phyloP scores from a whole-genome alignment of 2,888 invertebrate genomes.

The Phengaris arion region DNA sequence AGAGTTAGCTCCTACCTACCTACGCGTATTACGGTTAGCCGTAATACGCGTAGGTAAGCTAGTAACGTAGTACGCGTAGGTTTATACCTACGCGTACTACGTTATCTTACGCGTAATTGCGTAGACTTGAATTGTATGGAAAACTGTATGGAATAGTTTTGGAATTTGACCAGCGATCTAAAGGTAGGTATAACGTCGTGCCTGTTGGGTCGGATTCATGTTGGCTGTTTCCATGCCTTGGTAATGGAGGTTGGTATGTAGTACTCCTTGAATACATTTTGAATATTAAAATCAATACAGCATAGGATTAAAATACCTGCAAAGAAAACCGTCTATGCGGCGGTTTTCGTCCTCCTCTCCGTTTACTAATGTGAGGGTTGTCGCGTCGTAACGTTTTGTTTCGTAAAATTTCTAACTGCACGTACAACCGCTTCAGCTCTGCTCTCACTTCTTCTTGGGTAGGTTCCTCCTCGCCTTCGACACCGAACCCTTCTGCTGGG shows the following conservation, averaged over 20 bases:
- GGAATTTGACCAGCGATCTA: background rate
- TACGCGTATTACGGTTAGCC: too few relatives aligned
- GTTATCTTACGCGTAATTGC: too few relatives aligned
- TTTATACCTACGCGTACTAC: too few relatives aligned
- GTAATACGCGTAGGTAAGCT: too few relatives aligned
- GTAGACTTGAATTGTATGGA: background rate
- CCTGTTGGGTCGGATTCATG: background rate
- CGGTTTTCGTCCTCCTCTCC: constrained; percentile 93
- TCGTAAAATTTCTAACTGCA: constrained; percentile 94
- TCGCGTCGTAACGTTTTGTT: constrained; percentile 95
- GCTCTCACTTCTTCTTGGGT: constrained; percentile 95
- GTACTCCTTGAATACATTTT: background rate
- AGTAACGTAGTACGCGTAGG: too few relatives aligned
- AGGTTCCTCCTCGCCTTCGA: constrained; percentile 93
- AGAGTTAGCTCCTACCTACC: too few relatives aligned
- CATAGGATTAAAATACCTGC: constrained; percentile 80
- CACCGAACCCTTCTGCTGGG: constrained; percentile 85
- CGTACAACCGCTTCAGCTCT: constrained; percentile 89
- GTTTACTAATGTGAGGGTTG: constrained; percentile 97
- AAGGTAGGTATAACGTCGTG: background rate
- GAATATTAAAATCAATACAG: background rate
- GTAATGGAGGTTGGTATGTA: background rate
- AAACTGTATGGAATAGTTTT: background rate
- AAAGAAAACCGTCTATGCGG: constrained; percentile 92
- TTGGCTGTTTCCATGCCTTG: constrained; percentile 6